Percentiles rank a stretch among this genome's conserved stretches.
Evolutionary conservation across 35 echinoderm and acorn worm genomes (phyloP).

Genomic region (Strongylocentrotus purpuratus): DNA sequence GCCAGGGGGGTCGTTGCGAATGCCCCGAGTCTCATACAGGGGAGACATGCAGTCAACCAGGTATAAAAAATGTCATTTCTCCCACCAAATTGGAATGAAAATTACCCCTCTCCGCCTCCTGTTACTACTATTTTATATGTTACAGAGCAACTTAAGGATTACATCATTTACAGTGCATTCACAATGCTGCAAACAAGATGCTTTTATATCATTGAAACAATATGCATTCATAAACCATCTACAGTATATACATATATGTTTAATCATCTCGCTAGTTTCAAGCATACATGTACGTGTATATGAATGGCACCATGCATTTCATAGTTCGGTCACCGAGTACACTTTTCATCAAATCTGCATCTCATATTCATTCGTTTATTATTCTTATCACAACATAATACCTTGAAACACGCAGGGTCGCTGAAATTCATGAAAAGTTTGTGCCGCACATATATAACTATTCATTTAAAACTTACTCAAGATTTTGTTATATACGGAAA

Average conservation of each 20-base stretch:
- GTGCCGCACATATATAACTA: too few species aligned
- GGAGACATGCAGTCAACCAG: slow-evolving; percentile 49
- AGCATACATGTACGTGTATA: neutral
- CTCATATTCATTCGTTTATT: neutral
- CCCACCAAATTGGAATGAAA: neutral
- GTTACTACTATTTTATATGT: neutral
- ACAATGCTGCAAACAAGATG: neutral
- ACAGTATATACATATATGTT: neutral
- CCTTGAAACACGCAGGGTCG: too few species aligned
- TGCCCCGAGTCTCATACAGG: slow-evolving; percentile 74
- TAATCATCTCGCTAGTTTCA: neutral
- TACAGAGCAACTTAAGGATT: neutral
- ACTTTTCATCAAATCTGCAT: neutral
- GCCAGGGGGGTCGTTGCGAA: slow-evolving; percentile 56
- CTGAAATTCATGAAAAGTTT: too few species aligned
- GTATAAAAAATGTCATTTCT: slow-evolving; percentile 41
- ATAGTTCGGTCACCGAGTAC: neutral
- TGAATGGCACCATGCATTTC: neutral
- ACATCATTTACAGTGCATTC: neutral
- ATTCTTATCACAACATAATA: too few species aligned
- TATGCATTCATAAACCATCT: neutral
- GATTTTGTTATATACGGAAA: too few species aligned
- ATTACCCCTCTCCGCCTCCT: neutral
- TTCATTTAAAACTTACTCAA: too few species aligned
- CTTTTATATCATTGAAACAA: neutral